Base-by-base conservation (phyloP, 2,888 invertebrate genomes). In the Petrophora chlorosata region DNA sequence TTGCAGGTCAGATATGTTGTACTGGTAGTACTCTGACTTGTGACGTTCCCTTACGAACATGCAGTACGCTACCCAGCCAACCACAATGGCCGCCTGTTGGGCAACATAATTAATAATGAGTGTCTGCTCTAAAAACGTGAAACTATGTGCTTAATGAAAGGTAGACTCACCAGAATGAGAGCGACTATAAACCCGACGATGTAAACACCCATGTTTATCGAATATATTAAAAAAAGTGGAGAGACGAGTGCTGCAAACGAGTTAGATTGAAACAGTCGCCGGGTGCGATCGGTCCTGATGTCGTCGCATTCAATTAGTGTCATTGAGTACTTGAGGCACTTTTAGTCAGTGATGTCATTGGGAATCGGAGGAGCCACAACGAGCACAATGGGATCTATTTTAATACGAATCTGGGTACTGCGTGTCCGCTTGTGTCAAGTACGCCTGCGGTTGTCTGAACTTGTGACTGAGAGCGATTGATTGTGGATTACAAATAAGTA, bases 271-370 rank as follows among this genome's bases (percentile, higher is more conserved):
- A 63, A 76, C 73, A 79, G 75, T 67, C 70, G 65, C 62, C 56
- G 59, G 56, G 63, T 33, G 66, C 76, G 73, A 69, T 65, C 73
- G 70, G 65, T 64, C 74, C 63, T 53, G 46, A 55, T 63, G 65
- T 59, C 66, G 65, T 59, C 65, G 70, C 72, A 68, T 71, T 83
- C 86, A 89, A 89, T 89, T 89, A 86, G 76, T 77, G 76, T 58
- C 77, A 77, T 71, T 76, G 66, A 68, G 63, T 71, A 67, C 73
- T 79, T 65, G 69, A 67, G 61, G 62, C 67, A 76, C 73, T 73
- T 80, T 79, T 76, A 74, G 74, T 59, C 56, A 62, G 75, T 89
- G 88, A 88, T 86, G 86, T 87, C 88, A 87, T 75, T 70, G 60
- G 63, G 64, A 67, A 65, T 80, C 75, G 71, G 65, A 72, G 69